Percentiles rank a stretch among this genome's conserved stretches.
phyloP scores from a whole-genome alignment of 2,888 invertebrate species.

The Nymphalis c-album region DNA sequence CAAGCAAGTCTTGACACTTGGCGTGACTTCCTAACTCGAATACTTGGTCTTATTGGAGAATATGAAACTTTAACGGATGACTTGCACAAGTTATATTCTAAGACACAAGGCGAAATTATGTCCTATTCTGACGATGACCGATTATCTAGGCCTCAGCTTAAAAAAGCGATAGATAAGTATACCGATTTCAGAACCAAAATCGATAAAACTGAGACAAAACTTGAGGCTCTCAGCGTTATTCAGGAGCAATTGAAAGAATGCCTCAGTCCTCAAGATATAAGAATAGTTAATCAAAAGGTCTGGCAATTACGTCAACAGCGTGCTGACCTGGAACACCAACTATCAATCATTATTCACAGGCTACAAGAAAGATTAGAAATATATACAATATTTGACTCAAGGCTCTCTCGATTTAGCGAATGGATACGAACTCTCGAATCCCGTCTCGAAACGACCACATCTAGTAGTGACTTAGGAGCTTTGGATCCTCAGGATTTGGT shows the following conservation, averaged over 20 bases:
- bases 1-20: conserved; percentile 91
- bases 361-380: conserved; percentile 88
- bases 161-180: conserved; percentile 83
- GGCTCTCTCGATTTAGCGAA: conserved; percentile 83
- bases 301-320: conserved; percentile 91
- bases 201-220: conserved; percentile 80
- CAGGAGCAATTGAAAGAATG: conserved; percentile 93
- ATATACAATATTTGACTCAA: conserved; percentile 85
- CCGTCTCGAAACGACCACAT: conserved; percentile 82
- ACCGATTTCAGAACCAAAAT: conserved; percentile 83
- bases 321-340: conserved; percentile 89
- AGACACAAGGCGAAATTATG: conserved; percentile 83
- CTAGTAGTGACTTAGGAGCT: conserved; percentile 72
- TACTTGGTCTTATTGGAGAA: conserved; percentile 82
- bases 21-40: conserved; percentile 87
- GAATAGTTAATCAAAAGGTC: conserved; percentile 88
- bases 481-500: conserved; percentile 88
- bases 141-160: conserved; percentile 83
- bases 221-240: conserved; percentile 87
- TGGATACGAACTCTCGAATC: conserved; percentile 88
- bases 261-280: conserved; percentile 91
- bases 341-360: conserved; percentile 86
- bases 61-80: conserved; percentile 84
- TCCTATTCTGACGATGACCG: conserved; percentile 80
- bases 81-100: conserved; percentile 84